Base-by-base conservation (phyloP, 2,113 vertebrate genomes). In the Nyctibius bracteatus region DNA sequence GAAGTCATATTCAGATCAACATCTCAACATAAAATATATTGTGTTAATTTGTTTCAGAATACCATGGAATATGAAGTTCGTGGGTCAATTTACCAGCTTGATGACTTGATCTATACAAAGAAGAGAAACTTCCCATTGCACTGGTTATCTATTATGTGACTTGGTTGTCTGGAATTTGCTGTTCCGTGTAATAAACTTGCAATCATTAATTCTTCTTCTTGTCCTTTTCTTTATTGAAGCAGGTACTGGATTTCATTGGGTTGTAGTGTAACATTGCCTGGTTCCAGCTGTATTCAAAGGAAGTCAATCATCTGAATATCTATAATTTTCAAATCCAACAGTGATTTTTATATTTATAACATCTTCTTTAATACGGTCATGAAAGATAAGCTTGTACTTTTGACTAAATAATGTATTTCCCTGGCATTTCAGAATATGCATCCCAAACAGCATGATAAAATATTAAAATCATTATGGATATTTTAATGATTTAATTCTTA, bases 111-210 rank as follows among this genome's bases (percentile, higher is more conserved):
- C 94, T 92, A 63, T 74, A 70, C 13, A 80, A 81, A 91, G 79
- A 59, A 81, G 77, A 78, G 43, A 93, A 65, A 90, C 22, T 72
- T 93, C 47, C 44, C 9, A 7, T 41, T 82, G 63, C 78, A 75
- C 75, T 95, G 73, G 30, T 18, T 63, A n/a, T 88, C 87, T 72
- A 18, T 58, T 95, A 27, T 43, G 86, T 92, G 66, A 94, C 58
- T 86, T 57, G 18, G 27, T 73, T 96, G 86, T 93, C 78, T 94
- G 66, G 39, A 90, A 72, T 90, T 75, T 90, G 65, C 58, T 94
- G 88, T 93, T 94, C 81, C 44, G 39, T 85, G 12, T 90, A 97
- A 97, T 97, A 97, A 97, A 97, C 55, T 77, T 93, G 97, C 97
- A 97, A 92, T 91, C 84, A 62, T 58, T 81, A 86, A 85, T 81